Base-by-base conservation (phyloP, 2,888 invertebrate species). In the Archips xylosteana region DNA sequence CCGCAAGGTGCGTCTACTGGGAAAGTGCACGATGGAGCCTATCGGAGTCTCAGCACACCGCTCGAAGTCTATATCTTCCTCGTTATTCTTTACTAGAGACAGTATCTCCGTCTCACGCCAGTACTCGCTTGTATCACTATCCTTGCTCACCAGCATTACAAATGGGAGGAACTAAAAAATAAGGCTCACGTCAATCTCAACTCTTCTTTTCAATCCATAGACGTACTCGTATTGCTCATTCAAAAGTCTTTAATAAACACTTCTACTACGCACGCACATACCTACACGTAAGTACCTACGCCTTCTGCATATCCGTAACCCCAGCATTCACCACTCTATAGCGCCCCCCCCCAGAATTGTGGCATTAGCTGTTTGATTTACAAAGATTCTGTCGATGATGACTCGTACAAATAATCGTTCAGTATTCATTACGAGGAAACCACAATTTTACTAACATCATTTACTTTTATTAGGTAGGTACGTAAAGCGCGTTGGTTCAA, bases 51-150 rank as follows among this genome's bases (percentile, higher is more conserved):
- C 84, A 63, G 87, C 87, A 65, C 92, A 92, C 59, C 80, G 83
- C 13, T 89, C 89, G 49, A 89, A 91, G 73, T 92, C 92, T 69
- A 91, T 88, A 1, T 82, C 83, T 3, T 76, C 75, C 63, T 89
- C 89, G 23, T 86, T 86, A 32, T 82, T 82, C 3, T 85, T 80
- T 0, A 94, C 85, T 4, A 94, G 79, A 0, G 90, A 87, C 6
- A 93, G 76, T 32, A 94, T 90, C 76, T 93, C 93, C 0, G 92
- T 92, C 77, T 92, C 91, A 1, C 92, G 86, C 94, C 94, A 94
- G 75, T 87, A 94, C 75, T 94, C 93, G 76, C 91, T 92, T 1
- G 89, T 92, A 74, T 93, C 94, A 72, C 85, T 86, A 51, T 85
- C 80, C 59, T 83, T 84, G 69, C 89, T 88, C 77, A 92, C 85